Conservation (phyloP, 2,888 invertebrate species). For the Pyralis farinalis region DNA sequence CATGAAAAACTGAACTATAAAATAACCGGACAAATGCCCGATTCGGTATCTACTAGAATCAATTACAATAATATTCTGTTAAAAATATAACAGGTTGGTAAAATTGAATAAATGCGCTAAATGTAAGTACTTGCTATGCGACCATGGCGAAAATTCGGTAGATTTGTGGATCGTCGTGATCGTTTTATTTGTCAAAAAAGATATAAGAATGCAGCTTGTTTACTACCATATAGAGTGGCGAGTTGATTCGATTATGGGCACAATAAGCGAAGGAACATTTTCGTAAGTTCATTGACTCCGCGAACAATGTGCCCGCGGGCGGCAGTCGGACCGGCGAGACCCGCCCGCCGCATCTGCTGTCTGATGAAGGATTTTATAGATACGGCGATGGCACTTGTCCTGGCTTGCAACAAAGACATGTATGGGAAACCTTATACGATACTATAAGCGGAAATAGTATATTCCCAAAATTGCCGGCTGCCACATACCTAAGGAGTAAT, state of each 20-base stretch:
- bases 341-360: constrained; percentile 62
- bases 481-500: no score
- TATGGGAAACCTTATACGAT: neutral
- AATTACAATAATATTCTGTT: no score
- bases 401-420: constrained; percentile 25
- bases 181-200: constrained; percentile 58
- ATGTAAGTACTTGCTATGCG: constrained; percentile 27
- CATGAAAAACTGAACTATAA: constrained; percentile 13
- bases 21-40: neutral
- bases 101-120: no score
- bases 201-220: constrained; percentile 54
- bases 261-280: constrained; percentile 73
- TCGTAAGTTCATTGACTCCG: constrained; percentile 75
- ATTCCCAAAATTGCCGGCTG: neutral
- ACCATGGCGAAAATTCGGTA: constrained; percentile 31
- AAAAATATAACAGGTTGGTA: no score
- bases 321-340: constrained; percentile 37
- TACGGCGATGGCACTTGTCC: constrained; percentile 52
- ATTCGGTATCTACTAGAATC: neutral
- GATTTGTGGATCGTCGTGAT: constrained; percentile 43
- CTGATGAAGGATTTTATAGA: constrained; percentile 58
- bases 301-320: constrained; percentile 67
- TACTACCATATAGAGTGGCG: constrained; percentile 67
- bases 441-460: neutral
- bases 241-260: constrained; percentile 75